A percentile compares a stretch with the other conserved stretches of the same genome.
These are phyloP conservation scores for Philaenus spumarius DNA, from an alignment of 1,140 invertebrate species.

Conservation along the genomic window DNA sequence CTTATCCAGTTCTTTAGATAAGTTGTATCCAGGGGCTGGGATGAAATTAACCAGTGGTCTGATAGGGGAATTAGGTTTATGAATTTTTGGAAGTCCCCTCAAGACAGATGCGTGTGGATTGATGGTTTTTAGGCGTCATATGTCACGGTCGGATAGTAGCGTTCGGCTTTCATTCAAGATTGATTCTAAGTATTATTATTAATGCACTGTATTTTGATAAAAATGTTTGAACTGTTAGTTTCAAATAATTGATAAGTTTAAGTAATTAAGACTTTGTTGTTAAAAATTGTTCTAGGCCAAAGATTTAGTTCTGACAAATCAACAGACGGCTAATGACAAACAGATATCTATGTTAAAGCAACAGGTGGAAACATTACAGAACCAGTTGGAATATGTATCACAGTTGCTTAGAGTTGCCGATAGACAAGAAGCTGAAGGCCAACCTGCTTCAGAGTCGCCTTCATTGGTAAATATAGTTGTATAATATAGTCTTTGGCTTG, in stretches of 20 bases:
- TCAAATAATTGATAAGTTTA: background rate
- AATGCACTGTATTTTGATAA: background rate
- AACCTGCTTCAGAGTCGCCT: conserved; percentile 15
- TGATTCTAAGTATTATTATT: no score
- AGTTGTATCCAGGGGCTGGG: no score
- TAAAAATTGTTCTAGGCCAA: conserved; percentile 18
- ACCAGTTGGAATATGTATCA: conserved; percentile 28
- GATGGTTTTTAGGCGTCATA: no score
- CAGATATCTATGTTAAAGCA: conserved; percentile 13
- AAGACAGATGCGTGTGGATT: no score
- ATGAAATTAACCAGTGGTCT: no score
- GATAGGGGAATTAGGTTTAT: no score
- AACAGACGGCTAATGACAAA: conserved; percentile 11
- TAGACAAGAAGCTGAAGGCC: conserved; percentile 28
- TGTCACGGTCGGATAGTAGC: no score
- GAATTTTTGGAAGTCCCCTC: no score
- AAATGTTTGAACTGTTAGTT: background rate
- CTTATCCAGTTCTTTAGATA: no score
- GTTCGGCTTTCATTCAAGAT: no score
- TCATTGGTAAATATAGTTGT: no score
- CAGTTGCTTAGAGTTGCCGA: conserved; percentile 26
- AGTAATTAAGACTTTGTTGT: background rate
- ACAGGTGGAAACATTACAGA: conserved; percentile 26
- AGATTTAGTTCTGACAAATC: conserved; percentile 2
- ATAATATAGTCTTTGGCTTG: no score